phyloP scores from a whole-genome alignment of 2,113 vertebrate genomes.

The Grammomys dolichurus region DNA sequence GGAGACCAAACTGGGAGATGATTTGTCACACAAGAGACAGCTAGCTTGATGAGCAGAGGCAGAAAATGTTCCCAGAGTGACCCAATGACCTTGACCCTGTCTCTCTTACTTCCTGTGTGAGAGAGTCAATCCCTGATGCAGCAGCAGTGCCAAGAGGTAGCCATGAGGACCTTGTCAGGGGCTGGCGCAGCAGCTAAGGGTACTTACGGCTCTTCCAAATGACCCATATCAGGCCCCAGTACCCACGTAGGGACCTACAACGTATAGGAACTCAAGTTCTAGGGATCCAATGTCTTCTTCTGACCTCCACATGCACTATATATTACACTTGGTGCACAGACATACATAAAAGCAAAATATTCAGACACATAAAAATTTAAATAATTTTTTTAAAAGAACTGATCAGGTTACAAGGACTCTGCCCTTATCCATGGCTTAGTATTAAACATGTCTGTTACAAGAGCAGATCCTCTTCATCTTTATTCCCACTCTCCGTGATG shows the following conservation, averaged over 20 bases:
- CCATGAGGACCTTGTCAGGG: not conserved
- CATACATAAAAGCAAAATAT: not conserved
- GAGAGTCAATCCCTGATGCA: not conserved
- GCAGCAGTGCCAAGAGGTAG: not conserved
- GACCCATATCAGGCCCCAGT: not conserved
- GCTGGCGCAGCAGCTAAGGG: not conserved
- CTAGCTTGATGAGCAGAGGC: not conserved
- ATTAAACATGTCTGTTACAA: not conserved
- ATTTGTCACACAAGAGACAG: not conserved
- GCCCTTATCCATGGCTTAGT: not conserved
- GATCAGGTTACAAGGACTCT: not conserved
- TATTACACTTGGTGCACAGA: not conserved
- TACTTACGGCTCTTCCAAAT: not conserved
- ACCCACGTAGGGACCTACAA: not conserved
- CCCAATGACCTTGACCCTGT: not conserved
- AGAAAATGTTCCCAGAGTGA: not conserved
- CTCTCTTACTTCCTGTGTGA: not conserved
- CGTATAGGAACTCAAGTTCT: not conserved
- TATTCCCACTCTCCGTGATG: not conserved
- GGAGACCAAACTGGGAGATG: not conserved
- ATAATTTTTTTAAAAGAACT: not conserved
- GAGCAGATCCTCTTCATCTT: not conserved
- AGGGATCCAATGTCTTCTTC: not conserved
- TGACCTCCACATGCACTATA: not conserved
- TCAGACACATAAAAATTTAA: not conserved